Evolutionary conservation across 2,797 vertebrate species (phyloP).

Genomic region (Holocentrus rufus): DNA sequence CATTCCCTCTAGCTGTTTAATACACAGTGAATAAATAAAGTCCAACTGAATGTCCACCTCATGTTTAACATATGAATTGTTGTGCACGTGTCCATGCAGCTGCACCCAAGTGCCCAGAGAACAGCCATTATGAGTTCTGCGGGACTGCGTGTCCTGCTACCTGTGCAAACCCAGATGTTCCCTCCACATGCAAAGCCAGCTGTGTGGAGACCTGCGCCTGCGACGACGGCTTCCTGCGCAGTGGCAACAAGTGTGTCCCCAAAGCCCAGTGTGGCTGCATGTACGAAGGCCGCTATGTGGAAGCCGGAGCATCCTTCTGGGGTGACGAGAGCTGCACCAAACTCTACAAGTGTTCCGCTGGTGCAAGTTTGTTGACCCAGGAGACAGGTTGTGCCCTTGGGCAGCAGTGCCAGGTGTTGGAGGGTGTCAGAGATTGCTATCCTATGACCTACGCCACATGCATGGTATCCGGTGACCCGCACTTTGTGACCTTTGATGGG

Average conservation of each 20-base stretch:
- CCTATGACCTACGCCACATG: slow-evolving; percentile 62
- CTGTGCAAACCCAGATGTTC: slow-evolving; percentile 58
- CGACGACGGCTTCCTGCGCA: slow-evolving; percentile 69
- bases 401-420: slow-evolving; percentile 58
- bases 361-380: slow-evolving; percentile 34
- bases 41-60: background rate
- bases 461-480: slow-evolving; percentile 60
- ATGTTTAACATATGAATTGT: background rate
- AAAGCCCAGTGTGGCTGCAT: slow-evolving; percentile 76
- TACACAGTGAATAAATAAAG: background rate
- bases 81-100: slow-evolving; percentile 61
- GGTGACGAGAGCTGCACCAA: slow-evolving; percentile 57
- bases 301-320: slow-evolving; percentile 76
- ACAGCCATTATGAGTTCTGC: slow-evolving; percentile 82
- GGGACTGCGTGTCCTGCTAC: slow-evolving; percentile 76
- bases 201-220: slow-evolving; percentile 84
- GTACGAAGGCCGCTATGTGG: slow-evolving; percentile 66
- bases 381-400: slow-evolving; percentile 38
- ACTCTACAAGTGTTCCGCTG: slow-evolving; percentile 65
- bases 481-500: slow-evolving; percentile 74
- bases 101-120: slow-evolving; percentile 70
- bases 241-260: slow-evolving; percentile 69
- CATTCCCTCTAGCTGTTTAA: background rate
- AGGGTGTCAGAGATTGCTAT: slow-evolving; percentile 58
- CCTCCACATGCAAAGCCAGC: slow-evolving; percentile 53